Conservation (phyloP, 2,888 invertebrate species). For the Hypolimnas misippus region DNA sequence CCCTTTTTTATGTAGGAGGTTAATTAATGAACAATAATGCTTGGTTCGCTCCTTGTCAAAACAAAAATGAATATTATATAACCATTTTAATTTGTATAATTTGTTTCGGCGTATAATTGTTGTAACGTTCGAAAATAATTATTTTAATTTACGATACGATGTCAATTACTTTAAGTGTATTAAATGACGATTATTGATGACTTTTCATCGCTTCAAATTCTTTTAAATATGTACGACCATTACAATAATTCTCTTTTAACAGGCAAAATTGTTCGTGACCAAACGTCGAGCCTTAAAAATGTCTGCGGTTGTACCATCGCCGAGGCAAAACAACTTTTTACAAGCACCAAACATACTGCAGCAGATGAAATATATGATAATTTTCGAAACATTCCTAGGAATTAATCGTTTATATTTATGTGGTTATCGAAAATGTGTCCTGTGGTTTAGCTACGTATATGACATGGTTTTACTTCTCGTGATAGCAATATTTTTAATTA, state of each 20-base stretch:
- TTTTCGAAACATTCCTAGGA: slow-evolving; percentile 36
- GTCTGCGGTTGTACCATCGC: neutral
- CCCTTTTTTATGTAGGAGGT: too few species aligned
- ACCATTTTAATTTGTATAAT: neutral
- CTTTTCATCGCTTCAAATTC: neutral
- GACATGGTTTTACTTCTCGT: slow-evolving; percentile 16
- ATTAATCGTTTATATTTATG: slow-evolving; percentile 35
- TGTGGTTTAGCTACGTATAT: slow-evolving; percentile 26
- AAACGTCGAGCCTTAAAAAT: neutral
- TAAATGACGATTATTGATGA: neutral
- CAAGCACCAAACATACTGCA: slow-evolving; percentile 14
- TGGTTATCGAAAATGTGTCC: slow-evolving; percentile 16
- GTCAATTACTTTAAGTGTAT: slow-evolving; percentile 4
- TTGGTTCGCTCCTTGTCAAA: too few species aligned
- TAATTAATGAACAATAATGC: too few species aligned
- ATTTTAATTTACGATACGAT: neutral
- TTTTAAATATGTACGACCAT: neutral
- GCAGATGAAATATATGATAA: slow-evolving; percentile 33
- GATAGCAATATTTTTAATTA: slow-evolving; percentile 1
- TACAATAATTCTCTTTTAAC: neutral
- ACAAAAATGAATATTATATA: neutral
- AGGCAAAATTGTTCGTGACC: neutral
- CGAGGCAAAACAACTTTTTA: slow-evolving; percentile 21
- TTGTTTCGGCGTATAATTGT: neutral
- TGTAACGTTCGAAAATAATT: neutral